Conservation (phyloP, 2,888 invertebrate genomes). For the Plagodis dolabraria region DNA sequence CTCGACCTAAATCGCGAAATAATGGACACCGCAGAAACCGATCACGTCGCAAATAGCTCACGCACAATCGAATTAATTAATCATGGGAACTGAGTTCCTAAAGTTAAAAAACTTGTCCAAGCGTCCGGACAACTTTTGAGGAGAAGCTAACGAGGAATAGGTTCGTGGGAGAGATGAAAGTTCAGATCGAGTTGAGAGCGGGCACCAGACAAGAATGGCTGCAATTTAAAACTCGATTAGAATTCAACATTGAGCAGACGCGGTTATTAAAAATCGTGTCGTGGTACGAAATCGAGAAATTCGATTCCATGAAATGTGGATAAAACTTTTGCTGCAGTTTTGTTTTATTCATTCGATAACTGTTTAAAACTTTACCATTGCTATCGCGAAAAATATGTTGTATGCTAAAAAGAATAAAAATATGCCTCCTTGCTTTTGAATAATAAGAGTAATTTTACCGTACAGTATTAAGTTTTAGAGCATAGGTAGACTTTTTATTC, state of each 20-base stretch:
- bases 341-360: constrained; percentile 33
- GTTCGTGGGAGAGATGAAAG: constrained; percentile 74
- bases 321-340: constrained; percentile 49
- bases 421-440: too few species aligned
- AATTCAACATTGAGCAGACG: constrained; percentile 75
- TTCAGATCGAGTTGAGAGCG: constrained; percentile 61
- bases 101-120: constrained; percentile 80
- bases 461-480: too few species aligned
- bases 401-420: too few species aligned
- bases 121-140: constrained; percentile 75
- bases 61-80: constrained; percentile 83
- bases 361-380: constrained; percentile 38
- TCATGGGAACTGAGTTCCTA: constrained; percentile 72
- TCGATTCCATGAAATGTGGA: constrained; percentile 48
- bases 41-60: constrained; percentile 73
- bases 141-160: constrained; percentile 81
- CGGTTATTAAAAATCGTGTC: constrained; percentile 75
- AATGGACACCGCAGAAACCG: constrained; percentile 71
- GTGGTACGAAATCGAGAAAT: constrained; percentile 51
- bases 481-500: too few species aligned
- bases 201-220: constrained; percentile 80
- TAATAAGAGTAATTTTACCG: too few species aligned
- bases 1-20: constrained; percentile 74
- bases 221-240: constrained; percentile 85
- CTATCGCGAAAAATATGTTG: too few species aligned